phyloP scores from a whole-genome alignment of 2,113 vertebrate genomes.

The Pardalotus punctatus region DNA sequence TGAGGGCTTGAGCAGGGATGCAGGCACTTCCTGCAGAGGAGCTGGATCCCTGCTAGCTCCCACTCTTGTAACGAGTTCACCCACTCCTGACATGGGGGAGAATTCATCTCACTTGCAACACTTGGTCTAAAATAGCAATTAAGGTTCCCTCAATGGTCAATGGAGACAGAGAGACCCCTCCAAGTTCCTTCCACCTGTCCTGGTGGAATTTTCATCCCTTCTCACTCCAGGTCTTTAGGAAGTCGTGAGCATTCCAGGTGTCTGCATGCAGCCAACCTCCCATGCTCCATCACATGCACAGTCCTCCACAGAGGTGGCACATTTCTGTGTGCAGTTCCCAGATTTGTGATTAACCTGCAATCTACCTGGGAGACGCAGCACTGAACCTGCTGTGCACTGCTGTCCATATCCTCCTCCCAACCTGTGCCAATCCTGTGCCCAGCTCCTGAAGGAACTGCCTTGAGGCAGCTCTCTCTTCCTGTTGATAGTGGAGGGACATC shows the following conservation, averaged over 20 bases:
- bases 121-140: neutral
- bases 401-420: accelerated
- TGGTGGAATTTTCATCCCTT: neutral
- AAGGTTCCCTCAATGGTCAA: neutral
- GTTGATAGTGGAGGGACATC: neutral
- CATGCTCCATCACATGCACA: accelerated
- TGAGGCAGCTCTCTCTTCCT: neutral
- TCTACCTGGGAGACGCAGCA: accelerated
- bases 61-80: accelerated
- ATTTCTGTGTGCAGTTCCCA: neutral
- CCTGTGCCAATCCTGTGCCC: neutral
- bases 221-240: neutral
- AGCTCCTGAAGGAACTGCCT: neutral
- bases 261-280: neutral
- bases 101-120: neutral
- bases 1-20: neutral
- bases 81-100: neutral
- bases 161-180: neutral
- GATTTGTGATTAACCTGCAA: neutral
- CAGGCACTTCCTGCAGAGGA: neutral
- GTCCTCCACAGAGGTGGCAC: neutral
- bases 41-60: neutral
- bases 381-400: neutral
- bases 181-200: neutral
- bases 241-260: neutral